phyloP scores from a whole-genome alignment of 2,797 vertebrate genomes.

The Melanogrammus aeglefinus region DNA sequence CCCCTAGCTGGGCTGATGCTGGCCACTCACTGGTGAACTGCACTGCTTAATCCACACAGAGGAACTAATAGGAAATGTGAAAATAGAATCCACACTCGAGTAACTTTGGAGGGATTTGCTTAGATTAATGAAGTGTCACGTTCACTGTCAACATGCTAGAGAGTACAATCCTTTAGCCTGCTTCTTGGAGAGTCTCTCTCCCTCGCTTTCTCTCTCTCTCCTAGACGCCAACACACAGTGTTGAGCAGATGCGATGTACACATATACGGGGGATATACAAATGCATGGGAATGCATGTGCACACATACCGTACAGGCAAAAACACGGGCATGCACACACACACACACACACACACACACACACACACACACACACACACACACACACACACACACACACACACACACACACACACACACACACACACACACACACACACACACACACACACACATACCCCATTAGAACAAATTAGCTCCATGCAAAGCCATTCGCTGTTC shows the following conservation, averaged over 20 bases:
- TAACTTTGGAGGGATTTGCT: conserved; percentile 76
- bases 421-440: no score
- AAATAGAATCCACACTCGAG: conserved; percentile 79
- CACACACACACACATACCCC: no score
- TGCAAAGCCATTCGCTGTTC: no score
- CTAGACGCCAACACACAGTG: not conserved
- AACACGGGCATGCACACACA: no score
- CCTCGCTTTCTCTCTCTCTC: not conserved
- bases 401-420: no score
- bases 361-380: not conserved
- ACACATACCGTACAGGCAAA: no score
- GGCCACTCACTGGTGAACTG: conserved; percentile 69
- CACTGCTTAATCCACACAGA: conserved; percentile 72
- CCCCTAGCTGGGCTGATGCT: conserved; percentile 43
- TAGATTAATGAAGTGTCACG: conserved; percentile 75
- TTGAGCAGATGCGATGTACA: conserved; percentile 10
- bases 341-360: no score
- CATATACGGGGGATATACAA: conserved; percentile 6
- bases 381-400: no score
- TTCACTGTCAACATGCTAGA: conserved; percentile 72
- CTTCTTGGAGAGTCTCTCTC: conserved; percentile 7
- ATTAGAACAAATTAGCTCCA: no score
- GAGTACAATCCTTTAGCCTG: conserved; percentile 70
- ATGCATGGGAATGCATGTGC: not conserved
- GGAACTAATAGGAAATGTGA: conserved; percentile 78